Evolutionary conservation across 2,888 invertebrate genomes (phyloP).

Genomic region (Mythimna loreyi): DNA sequence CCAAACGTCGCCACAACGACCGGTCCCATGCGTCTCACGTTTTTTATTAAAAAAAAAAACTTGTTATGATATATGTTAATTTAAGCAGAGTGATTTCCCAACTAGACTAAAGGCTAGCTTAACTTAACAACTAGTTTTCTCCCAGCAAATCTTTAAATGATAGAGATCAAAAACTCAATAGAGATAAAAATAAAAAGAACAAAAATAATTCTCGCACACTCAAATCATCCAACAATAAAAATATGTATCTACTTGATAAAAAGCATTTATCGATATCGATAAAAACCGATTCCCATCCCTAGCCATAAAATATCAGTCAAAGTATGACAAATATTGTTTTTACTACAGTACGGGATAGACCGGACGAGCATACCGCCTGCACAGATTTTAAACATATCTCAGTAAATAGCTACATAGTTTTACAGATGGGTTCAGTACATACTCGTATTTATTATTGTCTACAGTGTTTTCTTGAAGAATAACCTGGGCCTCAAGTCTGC

Average conservation of each 20-base stretch:
- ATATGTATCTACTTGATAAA: too few relatives aligned
- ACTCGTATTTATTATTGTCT: slow-evolving; percentile 8
- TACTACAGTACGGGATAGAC: slow-evolving; percentile 49
- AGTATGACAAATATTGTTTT: slow-evolving; percentile 88
- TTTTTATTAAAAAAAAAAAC: too few relatives aligned
- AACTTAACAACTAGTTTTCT: too few relatives aligned
- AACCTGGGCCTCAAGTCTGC: slow-evolving; percentile 3
- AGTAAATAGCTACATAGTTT: slow-evolving; percentile 18
- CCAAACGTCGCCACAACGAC: too few relatives aligned
- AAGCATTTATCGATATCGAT: slow-evolving; percentile 48
- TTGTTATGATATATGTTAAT: too few relatives aligned
- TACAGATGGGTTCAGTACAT: slow-evolving; percentile 4
- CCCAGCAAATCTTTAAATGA: too few relatives aligned
- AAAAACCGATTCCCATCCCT: slow-evolving; percentile 66
- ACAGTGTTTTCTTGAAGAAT: slow-evolving; percentile 27
- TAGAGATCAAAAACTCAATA: background rate
- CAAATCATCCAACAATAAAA: too few relatives aligned
- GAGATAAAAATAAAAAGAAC: background rate
- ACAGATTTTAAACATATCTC: slow-evolving; percentile 49
- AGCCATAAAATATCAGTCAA: slow-evolving; percentile 80
- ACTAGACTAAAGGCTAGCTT: too few relatives aligned
- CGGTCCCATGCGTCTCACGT: too few relatives aligned
- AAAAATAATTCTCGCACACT: background rate
- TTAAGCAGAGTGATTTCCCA: too few relatives aligned
- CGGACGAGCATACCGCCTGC: slow-evolving; percentile 47